These are phyloP conservation scores for Bombyx huttoni DNA, from an alignment of 2,888 invertebrate genomes.

Conservation along the genomic window DNA sequence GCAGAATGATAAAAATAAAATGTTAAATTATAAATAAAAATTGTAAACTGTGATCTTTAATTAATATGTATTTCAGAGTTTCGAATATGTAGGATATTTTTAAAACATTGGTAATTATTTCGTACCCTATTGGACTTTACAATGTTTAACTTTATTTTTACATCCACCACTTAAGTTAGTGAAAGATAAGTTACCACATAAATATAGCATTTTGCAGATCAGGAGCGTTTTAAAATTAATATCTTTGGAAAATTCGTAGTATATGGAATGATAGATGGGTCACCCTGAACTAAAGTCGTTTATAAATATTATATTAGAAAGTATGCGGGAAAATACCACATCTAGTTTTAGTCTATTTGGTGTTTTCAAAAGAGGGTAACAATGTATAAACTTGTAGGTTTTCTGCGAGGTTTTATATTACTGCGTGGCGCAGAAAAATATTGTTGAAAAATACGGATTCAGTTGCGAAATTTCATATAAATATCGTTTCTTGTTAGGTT, in stretches of 20 bases:
- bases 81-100: neutral
- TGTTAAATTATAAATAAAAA: too few species aligned
- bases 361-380: neutral
- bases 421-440: neutral
- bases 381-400: neutral
- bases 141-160: neutral
- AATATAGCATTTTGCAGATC: neutral
- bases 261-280: slow-evolving; percentile 3
- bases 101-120: neutral
- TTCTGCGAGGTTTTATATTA: neutral
- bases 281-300: slow-evolving; percentile 12
- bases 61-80: too few species aligned
- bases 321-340: slow-evolving; percentile 9
- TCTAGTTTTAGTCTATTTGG: neutral
- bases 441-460: neutral
- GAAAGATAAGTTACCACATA: neutral
- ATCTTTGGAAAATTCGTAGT: neutral
- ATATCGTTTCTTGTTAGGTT: slow-evolving; percentile 13
- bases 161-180: neutral
- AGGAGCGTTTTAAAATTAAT: slow-evolving; percentile 1
- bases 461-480: neutral
- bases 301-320: slow-evolving; percentile 15
- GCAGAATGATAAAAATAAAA: too few species aligned
- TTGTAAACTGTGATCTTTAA: too few species aligned
- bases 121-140: neutral